phyloP scores from a whole-genome alignment of 2,797 vertebrate species.

The Esox masquinongy region DNA sequence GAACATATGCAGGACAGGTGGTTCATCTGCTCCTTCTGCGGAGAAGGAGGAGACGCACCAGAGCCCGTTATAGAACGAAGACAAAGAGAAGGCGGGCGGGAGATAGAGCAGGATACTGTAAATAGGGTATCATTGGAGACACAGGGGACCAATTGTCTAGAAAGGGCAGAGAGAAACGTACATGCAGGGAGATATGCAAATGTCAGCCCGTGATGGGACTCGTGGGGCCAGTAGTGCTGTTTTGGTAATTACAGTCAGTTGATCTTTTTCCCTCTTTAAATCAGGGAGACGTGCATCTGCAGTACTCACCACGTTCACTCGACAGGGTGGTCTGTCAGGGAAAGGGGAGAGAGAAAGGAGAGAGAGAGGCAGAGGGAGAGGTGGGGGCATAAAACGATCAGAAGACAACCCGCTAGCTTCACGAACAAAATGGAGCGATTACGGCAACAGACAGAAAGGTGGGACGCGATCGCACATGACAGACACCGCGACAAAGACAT shows the following conservation, averaged over 20 bases:
- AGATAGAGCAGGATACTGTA: slow-evolving; percentile 21
- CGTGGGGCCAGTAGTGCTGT: slow-evolving; percentile 59
- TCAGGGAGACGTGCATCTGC: slow-evolving; percentile 37
- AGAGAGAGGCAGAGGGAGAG: slow-evolving; percentile 13
- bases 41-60: slow-evolving; percentile 11
- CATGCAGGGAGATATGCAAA: slow-evolving; percentile 52
- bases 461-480: background rate
- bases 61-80: slow-evolving; percentile 20
- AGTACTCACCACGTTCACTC: slow-evolving; percentile 66
- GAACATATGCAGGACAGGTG: slow-evolving; percentile 26
- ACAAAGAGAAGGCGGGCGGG: slow-evolving; percentile 32
- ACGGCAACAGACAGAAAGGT: background rate
- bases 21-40: slow-evolving; percentile 37
- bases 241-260: slow-evolving; percentile 61
- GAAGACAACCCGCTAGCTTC: background rate
- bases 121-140: slow-evolving; percentile 50
- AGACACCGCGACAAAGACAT: background rate
- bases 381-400: slow-evolving; percentile 3
- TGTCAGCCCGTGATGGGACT: slow-evolving; percentile 60
- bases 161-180: slow-evolving; percentile 37
- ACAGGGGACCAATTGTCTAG: slow-evolving; percentile 70
- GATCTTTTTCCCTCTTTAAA: slow-evolving; percentile 53
- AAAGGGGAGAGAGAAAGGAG: slow-evolving; percentile 22
- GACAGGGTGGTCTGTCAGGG: slow-evolving; percentile 69
- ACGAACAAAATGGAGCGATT: slow-evolving; percentile 31